phyloP scores from a whole-genome alignment of 1,140 invertebrate genomes.

The Drosophila lini region DNA sequence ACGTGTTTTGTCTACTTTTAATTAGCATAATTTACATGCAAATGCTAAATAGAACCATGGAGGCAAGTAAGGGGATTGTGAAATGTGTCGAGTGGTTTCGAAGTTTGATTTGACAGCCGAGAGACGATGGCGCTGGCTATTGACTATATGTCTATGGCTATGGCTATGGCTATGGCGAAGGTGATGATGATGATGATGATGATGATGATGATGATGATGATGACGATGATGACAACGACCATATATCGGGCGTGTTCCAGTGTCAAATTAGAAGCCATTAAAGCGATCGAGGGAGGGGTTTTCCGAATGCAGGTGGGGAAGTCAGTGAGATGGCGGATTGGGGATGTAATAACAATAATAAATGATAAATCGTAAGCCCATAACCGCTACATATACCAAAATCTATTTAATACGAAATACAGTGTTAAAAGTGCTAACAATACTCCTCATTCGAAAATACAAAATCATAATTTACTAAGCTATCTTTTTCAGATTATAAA shows the following conservation, averaged over 20 bases:
- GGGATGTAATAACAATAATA: conserved; percentile 62
- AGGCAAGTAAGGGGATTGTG: conserved; percentile 44
- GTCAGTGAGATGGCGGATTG: background rate
- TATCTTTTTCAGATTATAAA: background rate
- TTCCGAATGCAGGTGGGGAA: conserved; percentile 2
- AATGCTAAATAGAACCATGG: conserved; percentile 68
- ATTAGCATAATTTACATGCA: conserved; percentile 79
- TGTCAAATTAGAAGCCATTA: conserved; percentile 76
- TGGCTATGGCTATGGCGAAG: background rate
- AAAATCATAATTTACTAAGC: background rate
- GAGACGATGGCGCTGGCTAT: conserved; percentile 18
- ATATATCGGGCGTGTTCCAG: conserved; percentile 65
- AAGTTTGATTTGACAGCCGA: conserved; percentile 73
- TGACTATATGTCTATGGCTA: conserved; percentile 2
- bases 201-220: conserved; percentile 11
- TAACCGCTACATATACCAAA: conserved; percentile 17
- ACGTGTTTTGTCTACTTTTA: conserved; percentile 79
- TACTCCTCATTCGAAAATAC: background rate
- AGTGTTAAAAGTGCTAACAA: background rate
- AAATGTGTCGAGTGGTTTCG: conserved; percentile 71
- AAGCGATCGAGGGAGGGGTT: conserved; percentile 23
- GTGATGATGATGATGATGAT: too few relatives aligned
- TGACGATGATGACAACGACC: conserved; percentile 33
- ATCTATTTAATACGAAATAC: conserved; percentile 26
- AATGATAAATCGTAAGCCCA: conserved; percentile 70